Evolutionary conservation across 23 tunicate species (phyloP).

Genomic region (Ascidia mentula): DNA sequence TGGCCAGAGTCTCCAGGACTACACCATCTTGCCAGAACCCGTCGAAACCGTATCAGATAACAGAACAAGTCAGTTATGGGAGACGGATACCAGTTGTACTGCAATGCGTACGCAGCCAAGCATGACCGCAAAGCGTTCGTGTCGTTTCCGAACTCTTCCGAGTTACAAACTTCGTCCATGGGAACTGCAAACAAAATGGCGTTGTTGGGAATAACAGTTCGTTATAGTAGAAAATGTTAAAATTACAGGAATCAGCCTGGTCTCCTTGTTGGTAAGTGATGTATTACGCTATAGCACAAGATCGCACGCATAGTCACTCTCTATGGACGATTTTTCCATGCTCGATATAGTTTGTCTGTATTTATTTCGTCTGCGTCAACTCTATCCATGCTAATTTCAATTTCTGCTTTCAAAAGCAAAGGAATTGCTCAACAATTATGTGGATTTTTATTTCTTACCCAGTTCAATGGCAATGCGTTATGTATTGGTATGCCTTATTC

Average conservation of each 20-base stretch:
- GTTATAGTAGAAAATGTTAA: no score
- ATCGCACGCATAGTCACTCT: background rate
- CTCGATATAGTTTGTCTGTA: no score
- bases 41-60: slow-evolving; percentile 86
- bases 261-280: background rate
- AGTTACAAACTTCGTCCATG: slow-evolving; percentile 14
- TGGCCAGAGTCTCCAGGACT: slow-evolving; percentile 76
- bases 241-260: background rate
- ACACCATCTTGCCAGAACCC: slow-evolving; percentile 93
- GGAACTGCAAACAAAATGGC: background rate
- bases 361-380: no score
- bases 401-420: no score
- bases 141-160: slow-evolving; percentile 44
- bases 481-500: no score
- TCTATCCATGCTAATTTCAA: no score
- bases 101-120: slow-evolving; percentile 78
- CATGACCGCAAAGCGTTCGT: slow-evolving; percentile 65
- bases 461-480: no score
- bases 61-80: slow-evolving; percentile 82
- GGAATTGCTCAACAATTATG: no score
- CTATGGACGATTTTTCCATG: no score
- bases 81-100: slow-evolving; percentile 92
- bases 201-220: no score
- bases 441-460: no score
- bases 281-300: background rate